Conservation (phyloP, 2,797 vertebrate genomes). For the Peromyscus eremicus region DNA sequence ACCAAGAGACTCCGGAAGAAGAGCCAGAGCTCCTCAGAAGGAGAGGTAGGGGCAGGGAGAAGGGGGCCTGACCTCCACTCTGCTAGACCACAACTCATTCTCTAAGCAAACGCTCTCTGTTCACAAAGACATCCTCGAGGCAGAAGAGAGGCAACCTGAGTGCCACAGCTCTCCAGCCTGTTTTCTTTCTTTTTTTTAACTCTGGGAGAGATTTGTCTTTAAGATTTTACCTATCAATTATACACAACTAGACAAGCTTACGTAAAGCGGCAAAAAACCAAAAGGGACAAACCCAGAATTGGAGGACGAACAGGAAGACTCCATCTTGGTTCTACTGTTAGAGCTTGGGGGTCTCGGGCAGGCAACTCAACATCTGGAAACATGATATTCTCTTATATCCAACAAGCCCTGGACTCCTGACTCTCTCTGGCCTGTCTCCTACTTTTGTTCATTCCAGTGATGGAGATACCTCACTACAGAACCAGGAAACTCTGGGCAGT, state of each 20-base stretch:
- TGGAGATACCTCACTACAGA: slow-evolving; percentile 37
- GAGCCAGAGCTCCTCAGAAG: not conserved
- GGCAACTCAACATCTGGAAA: not conserved
- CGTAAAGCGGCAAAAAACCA: slow-evolving; percentile 9
- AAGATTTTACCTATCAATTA: not conserved
- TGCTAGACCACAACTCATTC: not conserved
- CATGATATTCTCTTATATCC: not conserved
- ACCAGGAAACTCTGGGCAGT: not conserved
- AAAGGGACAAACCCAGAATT: not conserved
- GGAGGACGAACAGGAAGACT: not conserved
- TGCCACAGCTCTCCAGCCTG: not conserved
- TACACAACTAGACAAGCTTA: not conserved
- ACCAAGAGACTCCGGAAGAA: not conserved
- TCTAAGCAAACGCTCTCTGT: not conserved
- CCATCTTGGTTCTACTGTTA: not conserved
- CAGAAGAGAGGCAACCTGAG: not conserved
- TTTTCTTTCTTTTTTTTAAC: not conserved
- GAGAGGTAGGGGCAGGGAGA: no score
- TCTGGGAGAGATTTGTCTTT: not conserved
- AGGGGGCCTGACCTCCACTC: not conserved
- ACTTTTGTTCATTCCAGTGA: not conserved
- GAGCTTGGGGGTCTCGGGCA: not conserved
- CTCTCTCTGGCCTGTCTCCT: not conserved
- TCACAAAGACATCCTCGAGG: not conserved
- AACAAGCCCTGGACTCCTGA: not conserved